Evolutionary conservation across 1,140 invertebrate genomes (phyloP).

Genomic region (Apis mellifera): DNA sequence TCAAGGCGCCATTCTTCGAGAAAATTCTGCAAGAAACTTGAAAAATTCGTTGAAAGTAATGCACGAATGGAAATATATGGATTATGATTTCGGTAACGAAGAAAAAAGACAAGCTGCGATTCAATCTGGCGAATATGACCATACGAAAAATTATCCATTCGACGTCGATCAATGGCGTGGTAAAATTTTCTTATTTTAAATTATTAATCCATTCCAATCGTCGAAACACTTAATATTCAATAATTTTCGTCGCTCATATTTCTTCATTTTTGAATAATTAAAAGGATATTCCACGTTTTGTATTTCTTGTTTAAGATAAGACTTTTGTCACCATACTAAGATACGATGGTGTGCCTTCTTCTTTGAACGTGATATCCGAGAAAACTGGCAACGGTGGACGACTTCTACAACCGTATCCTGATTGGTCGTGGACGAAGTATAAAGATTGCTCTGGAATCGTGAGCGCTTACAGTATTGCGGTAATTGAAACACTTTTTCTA

Average conservation of each 20-base stretch:
- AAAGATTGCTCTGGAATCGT: constrained; percentile 57
- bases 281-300: too few species aligned
- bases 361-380: constrained; percentile 53
- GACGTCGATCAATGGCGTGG: constrained; percentile 56
- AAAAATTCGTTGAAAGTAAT: not conserved
- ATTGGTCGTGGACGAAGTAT: constrained; percentile 61
- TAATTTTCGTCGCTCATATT: too few species aligned
- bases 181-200: not conserved
- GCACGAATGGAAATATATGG: constrained; percentile 62
- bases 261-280: too few species aligned
- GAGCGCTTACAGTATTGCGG: constrained; percentile 61
- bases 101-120: constrained; percentile 77
- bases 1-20: not conserved
- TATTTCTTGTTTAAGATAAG: constrained; percentile 11
- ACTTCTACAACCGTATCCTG: constrained; percentile 65
- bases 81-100: constrained; percentile 49
- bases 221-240: too few species aligned
- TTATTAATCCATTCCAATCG: not conserved
- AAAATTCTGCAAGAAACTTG: not conserved
- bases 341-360: constrained; percentile 72
- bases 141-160: constrained; percentile 46
- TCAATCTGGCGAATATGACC: constrained; percentile 80
- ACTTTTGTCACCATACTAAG: constrained; percentile 74
- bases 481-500: constrained; percentile 32
- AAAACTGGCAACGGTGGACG: constrained; percentile 47